A percentile compares a stretch with the other conserved stretches of the same genome.
phyloP scores from a whole-genome alignment of 2,113 vertebrate genomes.

The Nibea albiflora region DNA sequence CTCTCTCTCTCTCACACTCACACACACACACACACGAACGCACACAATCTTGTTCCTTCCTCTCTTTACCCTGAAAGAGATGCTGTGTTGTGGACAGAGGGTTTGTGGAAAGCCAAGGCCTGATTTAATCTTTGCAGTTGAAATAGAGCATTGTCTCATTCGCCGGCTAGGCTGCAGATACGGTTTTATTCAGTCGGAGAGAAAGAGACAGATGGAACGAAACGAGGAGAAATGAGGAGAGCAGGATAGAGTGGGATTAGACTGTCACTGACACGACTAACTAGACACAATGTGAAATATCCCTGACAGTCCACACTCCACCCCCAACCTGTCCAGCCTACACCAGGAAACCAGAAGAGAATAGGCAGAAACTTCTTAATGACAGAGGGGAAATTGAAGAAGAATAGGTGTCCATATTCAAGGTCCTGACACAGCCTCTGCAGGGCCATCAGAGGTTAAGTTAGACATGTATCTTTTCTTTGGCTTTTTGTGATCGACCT shows the following conservation, averaged over 20 bases:
- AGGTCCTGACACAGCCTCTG: constrained; percentile 12
- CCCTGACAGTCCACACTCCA: constrained; percentile 23
- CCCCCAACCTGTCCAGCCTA: constrained; percentile 29
- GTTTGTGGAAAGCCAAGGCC: constrained; percentile 52
- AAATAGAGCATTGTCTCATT: constrained; percentile 55
- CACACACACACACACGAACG: not conserved
- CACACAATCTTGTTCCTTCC: constrained; percentile 19
- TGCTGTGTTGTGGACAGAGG: constrained; percentile 31
- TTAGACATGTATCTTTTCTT: not conserved
- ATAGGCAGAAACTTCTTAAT: constrained; percentile 33
- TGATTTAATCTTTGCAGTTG: constrained; percentile 66
- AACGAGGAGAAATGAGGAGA: constrained; percentile 42
- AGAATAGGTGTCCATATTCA: not conserved
- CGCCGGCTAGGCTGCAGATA: constrained; percentile 3
- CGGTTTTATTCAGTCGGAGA: constrained; percentile 27
- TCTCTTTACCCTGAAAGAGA: constrained; percentile 50
- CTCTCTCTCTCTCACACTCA: constrained; percentile 10
- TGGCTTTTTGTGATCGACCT: not conserved
- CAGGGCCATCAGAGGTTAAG: not conserved
- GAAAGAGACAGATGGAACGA: constrained; percentile 2
- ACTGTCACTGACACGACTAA: constrained; percentile 58
- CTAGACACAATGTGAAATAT: constrained; percentile 57
- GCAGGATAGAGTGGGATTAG: constrained; percentile 56
- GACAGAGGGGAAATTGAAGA: constrained; percentile 23
- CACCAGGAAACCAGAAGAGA: constrained; percentile 6